phyloP scores from a whole-genome alignment of 2,113 vertebrate species.

The Coreoperca whiteheadi region DNA sequence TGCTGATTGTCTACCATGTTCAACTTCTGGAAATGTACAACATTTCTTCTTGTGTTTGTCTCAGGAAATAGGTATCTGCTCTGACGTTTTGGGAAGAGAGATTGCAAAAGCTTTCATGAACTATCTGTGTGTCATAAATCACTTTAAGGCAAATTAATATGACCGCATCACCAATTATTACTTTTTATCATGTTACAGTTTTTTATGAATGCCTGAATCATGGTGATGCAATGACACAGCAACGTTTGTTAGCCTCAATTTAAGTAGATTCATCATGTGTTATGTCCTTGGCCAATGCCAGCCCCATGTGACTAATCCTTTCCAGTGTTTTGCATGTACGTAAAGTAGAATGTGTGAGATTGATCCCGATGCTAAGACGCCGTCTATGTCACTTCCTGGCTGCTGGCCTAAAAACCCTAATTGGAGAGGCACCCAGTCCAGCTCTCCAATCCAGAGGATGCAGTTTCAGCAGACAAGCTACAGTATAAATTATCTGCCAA shows the following conservation, averaged over 20 bases:
- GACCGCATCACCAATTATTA: background rate
- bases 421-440: background rate
- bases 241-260: slow-evolving; percentile 13
- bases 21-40: background rate
- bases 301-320: background rate
- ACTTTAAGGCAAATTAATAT: background rate
- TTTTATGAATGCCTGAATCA: background rate
- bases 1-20: background rate
- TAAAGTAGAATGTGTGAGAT: background rate
- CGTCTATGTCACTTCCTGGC: background rate
- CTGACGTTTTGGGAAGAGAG: background rate
- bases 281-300: no score
- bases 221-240: background rate
- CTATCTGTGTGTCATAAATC: slow-evolving; percentile 22
- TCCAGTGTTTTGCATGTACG: background rate
- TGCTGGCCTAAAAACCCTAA: background rate
- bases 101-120: background rate
- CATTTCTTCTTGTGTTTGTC: background rate
- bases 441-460: background rate
- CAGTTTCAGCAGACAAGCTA: background rate
- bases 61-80: background rate
- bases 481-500: background rate
- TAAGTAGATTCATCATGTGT: background rate
- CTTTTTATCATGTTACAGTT: background rate
- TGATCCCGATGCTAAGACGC: background rate